phyloP scores from a whole-genome alignment of 1,140 invertebrate genomes.

The Calephelis nemesis region DNA sequence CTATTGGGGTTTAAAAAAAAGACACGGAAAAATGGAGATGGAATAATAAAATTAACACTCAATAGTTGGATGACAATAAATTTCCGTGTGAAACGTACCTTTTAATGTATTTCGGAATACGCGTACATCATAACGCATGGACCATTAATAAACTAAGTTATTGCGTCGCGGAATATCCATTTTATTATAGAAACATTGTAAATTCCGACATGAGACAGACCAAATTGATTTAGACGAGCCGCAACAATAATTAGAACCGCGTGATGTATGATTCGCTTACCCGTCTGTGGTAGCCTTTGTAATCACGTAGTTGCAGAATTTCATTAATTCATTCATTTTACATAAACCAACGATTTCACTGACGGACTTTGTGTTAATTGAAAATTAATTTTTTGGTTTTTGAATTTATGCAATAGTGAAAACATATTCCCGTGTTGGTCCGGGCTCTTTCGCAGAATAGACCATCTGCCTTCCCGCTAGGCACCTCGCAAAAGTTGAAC shows the following conservation, averaged over 20 bases:
- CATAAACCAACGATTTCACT: conserved; percentile 17
- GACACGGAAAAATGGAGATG: too few species aligned
- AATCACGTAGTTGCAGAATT: conserved; percentile 31
- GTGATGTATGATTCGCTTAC: conserved; percentile 46
- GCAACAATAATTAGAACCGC: conserved; percentile 62
- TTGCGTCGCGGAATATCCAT: conserved; percentile 49
- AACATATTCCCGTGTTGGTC: too few species aligned
- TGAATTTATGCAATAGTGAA: too few species aligned
- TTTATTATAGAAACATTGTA: conserved; percentile 64
- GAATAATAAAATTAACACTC: too few species aligned
- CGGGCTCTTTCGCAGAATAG: too few species aligned
- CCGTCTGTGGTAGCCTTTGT: conserved; percentile 38
- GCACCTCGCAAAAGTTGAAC: too few species aligned
- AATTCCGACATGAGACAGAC: conserved; percentile 40
- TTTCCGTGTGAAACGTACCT: too few species aligned
- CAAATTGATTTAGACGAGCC: conserved; percentile 62
- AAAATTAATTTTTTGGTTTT: background rate
- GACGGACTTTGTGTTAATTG: conserved; percentile 8
- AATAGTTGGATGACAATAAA: too few species aligned
- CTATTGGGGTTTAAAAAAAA: too few species aligned
- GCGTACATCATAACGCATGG: conserved; percentile 51
- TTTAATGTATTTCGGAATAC: too few species aligned
- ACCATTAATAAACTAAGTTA: conserved; percentile 57
- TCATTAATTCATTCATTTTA: conserved; percentile 24
- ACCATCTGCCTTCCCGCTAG: too few species aligned